Base-by-base conservation (phyloP, 2,113 vertebrate species). In the Todiramphus saurophagus region DNA sequence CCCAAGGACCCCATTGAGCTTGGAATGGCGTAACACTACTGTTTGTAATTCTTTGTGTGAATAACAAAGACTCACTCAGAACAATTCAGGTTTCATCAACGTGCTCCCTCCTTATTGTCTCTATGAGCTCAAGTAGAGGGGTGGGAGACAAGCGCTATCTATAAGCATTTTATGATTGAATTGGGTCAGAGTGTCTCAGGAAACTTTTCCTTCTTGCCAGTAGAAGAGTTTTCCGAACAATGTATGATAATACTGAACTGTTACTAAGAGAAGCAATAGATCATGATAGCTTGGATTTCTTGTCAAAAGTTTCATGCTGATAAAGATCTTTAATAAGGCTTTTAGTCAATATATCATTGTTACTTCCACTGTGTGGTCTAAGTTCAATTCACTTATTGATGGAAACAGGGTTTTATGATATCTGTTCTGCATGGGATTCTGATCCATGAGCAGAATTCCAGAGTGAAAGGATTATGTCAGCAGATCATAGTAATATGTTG, bases 1-100 rank as follows among this genome's bases (percentile, higher is more conserved):
- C 87, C 53, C 20, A 85, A 53, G 73, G 87, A 97, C 84, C 75
- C 68, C 39, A 89, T 81, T 91, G 44, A 87, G 75, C 77, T 75
- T 91, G 96, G 62, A 96, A 66, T 62, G 56, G 33, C 25, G 70
- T 73, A 59, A 50, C 62, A 30, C 41, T 2, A 0, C 85, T 94
- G 30, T 83, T 96, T 93, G 51, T 92, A 90, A 82, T 41, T 66
- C 48, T 88, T 73, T 44, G 46, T 70, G 27, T 67, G 30, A 81
- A 83, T 50, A 80, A 92, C 81, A 96, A 97, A 96, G 62, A 28
- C 44, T 55, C 6, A 10, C 18, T 96, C 33, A 21, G 19, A 87
- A 53, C 14, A 89, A 46, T 37, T 76, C 19, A 62, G 19, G 16
- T 91, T 91, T 33, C 31, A 21, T 73, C 35, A n/a, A 48, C 6